These are phyloP conservation scores for Gracilinanus agilis DNA, from an alignment of 2,113 vertebrate genomes.

Conservation along the genomic window DNA sequence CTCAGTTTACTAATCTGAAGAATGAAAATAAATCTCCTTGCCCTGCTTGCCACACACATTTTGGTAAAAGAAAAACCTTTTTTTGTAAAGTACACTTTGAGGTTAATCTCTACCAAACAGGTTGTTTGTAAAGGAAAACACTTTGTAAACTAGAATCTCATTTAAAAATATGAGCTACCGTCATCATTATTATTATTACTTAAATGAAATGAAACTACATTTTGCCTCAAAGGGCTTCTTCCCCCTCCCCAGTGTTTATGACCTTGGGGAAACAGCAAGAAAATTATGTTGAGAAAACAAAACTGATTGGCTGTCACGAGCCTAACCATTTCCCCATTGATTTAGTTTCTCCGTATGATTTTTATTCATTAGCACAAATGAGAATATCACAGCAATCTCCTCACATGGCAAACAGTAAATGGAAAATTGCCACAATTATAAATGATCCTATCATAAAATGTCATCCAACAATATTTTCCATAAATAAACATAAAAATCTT, in stretches of 20 bases:
- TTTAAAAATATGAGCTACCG: background rate
- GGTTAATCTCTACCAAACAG: background rate
- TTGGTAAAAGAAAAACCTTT: background rate
- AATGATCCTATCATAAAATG: constrained; percentile 54
- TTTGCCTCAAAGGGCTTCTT: constrained; percentile 40
- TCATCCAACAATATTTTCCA: constrained; percentile 40
- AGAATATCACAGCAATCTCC: constrained; percentile 23
- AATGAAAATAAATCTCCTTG: background rate
- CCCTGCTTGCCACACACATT: background rate
- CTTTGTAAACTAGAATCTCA: background rate
- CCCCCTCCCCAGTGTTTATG: background rate
- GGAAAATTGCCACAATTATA: constrained; percentile 30
- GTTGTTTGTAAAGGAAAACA: background rate
- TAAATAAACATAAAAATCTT: constrained; percentile 47
- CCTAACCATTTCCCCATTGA: constrained; percentile 42
- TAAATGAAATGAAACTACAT: constrained; percentile 41
- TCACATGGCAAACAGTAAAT: constrained; percentile 43
- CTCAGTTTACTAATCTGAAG: background rate
- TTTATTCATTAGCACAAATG: constrained; percentile 46
- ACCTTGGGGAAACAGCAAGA: constrained; percentile 52
- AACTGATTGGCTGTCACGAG: constrained; percentile 38
- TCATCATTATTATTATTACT: background rate
- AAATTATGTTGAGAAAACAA: constrained; percentile 38
- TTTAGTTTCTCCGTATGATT: constrained; percentile 24
- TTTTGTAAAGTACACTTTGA: background rate